Percentiles rank a stretch among this genome's conserved stretches.
Conservation (phyloP, 2,797 vertebrate species). For the Iguana delicatissima region DNA sequence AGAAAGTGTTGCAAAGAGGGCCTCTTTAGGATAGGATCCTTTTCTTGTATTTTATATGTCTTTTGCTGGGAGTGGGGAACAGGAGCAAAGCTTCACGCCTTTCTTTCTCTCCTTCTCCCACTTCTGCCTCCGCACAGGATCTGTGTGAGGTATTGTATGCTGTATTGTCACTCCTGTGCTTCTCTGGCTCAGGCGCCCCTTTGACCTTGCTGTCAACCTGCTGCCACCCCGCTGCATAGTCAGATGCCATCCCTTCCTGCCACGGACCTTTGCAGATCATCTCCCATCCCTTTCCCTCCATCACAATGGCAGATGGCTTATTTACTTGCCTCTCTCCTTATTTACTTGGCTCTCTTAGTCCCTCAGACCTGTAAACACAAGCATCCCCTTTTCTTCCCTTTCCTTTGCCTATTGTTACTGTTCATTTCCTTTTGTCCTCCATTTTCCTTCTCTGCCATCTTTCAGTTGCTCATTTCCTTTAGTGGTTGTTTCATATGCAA, state of each 20-base stretch:
- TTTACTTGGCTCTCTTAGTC: not conserved
- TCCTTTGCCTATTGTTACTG: not conserved
- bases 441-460: not conserved
- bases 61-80: not conserved
- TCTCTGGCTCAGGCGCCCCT: not conserved
- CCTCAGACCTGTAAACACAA: not conserved
- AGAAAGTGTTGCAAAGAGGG: not conserved
- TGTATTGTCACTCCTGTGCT: not conserved
- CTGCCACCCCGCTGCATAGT: not conserved
- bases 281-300: not conserved
- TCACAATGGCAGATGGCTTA: not conserved
- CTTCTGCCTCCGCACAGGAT: constrained; percentile 83
- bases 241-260: not conserved
- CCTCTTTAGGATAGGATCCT: not conserved
- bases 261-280: not conserved
- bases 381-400: not conserved
- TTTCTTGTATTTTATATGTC: not conserved
- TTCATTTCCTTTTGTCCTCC: not conserved
- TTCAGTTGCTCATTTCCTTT: not conserved
- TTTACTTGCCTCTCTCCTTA: not conserved
- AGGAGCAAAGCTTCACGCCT: constrained; percentile 38
- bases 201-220: not conserved
- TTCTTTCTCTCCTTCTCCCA: constrained; percentile 62
- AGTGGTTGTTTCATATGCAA: not conserved
- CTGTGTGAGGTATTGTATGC: constrained; percentile 88